phyloP scores from a whole-genome alignment of 2,888 invertebrate species.

The Eilema caniola region DNA sequence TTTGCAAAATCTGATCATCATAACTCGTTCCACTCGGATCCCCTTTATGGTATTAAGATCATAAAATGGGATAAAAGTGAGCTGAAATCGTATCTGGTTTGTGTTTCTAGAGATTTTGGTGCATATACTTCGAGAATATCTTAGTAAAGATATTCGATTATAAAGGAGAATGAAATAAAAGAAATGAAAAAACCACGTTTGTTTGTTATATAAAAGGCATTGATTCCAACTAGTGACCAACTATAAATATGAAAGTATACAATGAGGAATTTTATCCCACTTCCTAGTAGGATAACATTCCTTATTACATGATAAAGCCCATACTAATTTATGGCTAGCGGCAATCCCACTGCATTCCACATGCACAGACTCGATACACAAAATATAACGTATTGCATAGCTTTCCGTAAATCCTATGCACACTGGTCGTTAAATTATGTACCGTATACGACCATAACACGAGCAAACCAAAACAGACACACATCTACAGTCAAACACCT shows the following conservation, averaged over 20 bases:
- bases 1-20: conserved; percentile 51
- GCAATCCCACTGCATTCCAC: background rate
- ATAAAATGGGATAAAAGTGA: conserved; percentile 49
- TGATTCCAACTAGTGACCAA: background rate
- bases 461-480: conserved; percentile 4
- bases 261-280: background rate
- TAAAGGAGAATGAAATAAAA: conserved; percentile 23
- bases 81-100: conserved; percentile 40
- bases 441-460: background rate
- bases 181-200: background rate
- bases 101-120: conserved; percentile 24
- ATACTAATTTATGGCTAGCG: background rate
- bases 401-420: background rate
- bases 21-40: conserved; percentile 51
- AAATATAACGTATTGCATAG: background rate
- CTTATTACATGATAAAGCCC: background rate
- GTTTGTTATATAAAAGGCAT: background rate
- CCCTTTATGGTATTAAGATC: conserved; percentile 54
- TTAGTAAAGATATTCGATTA: conserved; percentile 17
- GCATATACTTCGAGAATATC: conserved; percentile 29
- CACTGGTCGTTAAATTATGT: background rate
- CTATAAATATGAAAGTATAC: background rate
- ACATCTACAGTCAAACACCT: conserved; percentile 9
- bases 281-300: background rate
- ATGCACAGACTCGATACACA: background rate